Conservation (phyloP, 2,888 invertebrate species). For the Drosophila mettleri region DNA sequence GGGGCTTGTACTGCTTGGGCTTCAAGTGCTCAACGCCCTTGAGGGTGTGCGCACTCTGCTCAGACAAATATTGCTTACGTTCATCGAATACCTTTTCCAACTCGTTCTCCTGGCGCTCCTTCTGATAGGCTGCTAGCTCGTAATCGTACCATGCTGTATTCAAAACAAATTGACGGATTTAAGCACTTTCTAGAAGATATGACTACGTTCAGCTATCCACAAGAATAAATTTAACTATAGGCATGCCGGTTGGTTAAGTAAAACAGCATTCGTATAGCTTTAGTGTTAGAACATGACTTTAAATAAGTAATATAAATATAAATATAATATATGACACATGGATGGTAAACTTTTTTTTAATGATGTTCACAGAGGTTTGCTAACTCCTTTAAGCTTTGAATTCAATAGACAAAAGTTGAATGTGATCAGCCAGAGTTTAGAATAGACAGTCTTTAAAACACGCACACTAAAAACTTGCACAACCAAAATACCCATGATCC, state of each 20-base stretch:
- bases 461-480: slow-evolving; percentile 68
- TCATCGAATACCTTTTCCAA: slow-evolving; percentile 95
- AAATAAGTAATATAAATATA: slow-evolving; percentile 14
- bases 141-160: slow-evolving; percentile 95
- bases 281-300: slow-evolving; percentile 47
- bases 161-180: slow-evolving; percentile 45
- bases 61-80: slow-evolving; percentile 89
- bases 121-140: slow-evolving; percentile 93
- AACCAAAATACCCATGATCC: slow-evolving; percentile 80
- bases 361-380: slow-evolving; percentile 49
- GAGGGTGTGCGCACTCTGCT: slow-evolving; percentile 88
- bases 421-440: slow-evolving; percentile 60
- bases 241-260: slow-evolving; percentile 42
- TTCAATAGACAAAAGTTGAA: slow-evolving; percentile 50
- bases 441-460: slow-evolving; percentile 51
- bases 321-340: slow-evolving; percentile 31
- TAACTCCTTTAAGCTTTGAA: slow-evolving; percentile 50
- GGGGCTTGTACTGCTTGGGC: slow-evolving; percentile 89
- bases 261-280: slow-evolving; percentile 49
- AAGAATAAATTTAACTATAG: slow-evolving; percentile 17
- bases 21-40: slow-evolving; percentile 87
- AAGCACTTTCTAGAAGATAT: slow-evolving; percentile 14
- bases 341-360: slow-evolving; percentile 21
- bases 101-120: slow-evolving; percentile 92
- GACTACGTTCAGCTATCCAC: slow-evolving; percentile 14